phyloP scores from a whole-genome alignment of 1,140 invertebrate genomes.

The Lepidurus apus region DNA sequence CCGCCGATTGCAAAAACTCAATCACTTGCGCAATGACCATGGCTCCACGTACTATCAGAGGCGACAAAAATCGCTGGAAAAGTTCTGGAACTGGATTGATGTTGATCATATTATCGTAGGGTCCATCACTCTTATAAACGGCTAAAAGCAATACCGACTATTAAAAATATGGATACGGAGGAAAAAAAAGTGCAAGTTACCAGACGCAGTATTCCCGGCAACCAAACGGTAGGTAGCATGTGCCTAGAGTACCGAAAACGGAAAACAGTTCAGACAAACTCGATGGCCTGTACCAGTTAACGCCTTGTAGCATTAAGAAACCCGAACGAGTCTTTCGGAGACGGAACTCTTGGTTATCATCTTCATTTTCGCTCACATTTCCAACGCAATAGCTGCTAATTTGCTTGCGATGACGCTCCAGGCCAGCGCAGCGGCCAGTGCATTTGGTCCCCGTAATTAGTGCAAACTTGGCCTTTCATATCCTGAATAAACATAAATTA shows the following conservation, averaged over 20 bases:
- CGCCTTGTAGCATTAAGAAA: conserved; percentile 30
- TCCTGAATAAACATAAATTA: conserved; percentile 8
- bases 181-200: conserved; percentile 43
- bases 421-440: conserved; percentile 25
- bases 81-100: conserved; percentile 44
- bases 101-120: conserved; percentile 44
- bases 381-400: conserved; percentile 20
- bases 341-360: not conserved
- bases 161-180: not conserved
- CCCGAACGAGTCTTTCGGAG: not conserved
- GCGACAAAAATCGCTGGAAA: conserved; percentile 13
- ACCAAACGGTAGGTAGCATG: conserved; percentile 53
- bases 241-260: conserved; percentile 47
- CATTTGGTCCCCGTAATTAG: conserved; percentile 26
- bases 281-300: conserved; percentile 35
- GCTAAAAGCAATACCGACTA: conserved; percentile 38
- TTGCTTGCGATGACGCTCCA: conserved; percentile 16
- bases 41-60: conserved; percentile 37
- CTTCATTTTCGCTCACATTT: not conserved
- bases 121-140: conserved; percentile 45
- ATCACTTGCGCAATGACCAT: conserved; percentile 38
- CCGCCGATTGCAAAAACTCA: conserved; percentile 37
- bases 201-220: conserved; percentile 63
- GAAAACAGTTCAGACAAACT: conserved; percentile 38
- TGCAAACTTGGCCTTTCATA: conserved; percentile 3